Base-by-base conservation (phyloP, 2,113 vertebrate species). In the Ia io region DNA sequence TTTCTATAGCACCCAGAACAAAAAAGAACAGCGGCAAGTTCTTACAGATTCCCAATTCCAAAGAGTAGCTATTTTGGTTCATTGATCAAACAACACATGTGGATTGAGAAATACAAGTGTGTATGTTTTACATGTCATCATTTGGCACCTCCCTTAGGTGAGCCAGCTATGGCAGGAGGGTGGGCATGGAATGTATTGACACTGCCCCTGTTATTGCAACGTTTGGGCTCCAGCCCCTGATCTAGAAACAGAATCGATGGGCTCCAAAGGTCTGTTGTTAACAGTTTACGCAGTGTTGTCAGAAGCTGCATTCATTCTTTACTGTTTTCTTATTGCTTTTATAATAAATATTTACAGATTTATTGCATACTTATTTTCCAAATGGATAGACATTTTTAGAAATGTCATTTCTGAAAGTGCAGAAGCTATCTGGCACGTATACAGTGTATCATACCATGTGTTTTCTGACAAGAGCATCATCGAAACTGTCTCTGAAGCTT, bases 261-360 rank as follows among this genome's bases (percentile, higher is more conserved):
- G 51, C 87, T 97, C 91, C 95, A 93, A 94, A 93, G 97, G 82
- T 94, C 97, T 97, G 97, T 91, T 96, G 96, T 84, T 96, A 96
- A 97, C 96, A 96, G 97, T 97, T 98, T 95, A 89, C 14, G 53
- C n/a, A 17, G 96, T 94, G 96, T 95, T 97, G 97, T 97, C 96
- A 97, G 94, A 95, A 97, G 42, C 85, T 63, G 51, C 86, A 67
- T 87, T 97, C 91, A 51, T 95, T 95, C 97, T 96, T 97, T 98
- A 97, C 97, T 97, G 94, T 97, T 97, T 98, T 97, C 96, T 97
- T 98, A 98, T 98, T 98, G 97, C 97, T 93, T 97, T 98, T 97
- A 96, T 97, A 98, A 98, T 97, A 98, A 98, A 98, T 98, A 98
- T 98, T 98, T 98, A 98, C 97, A 97, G 97, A 97, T 97, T 97